These are phyloP conservation scores for Lymantria monacha DNA, from an alignment of 2,888 invertebrate genomes.

Conservation along the genomic window DNA sequence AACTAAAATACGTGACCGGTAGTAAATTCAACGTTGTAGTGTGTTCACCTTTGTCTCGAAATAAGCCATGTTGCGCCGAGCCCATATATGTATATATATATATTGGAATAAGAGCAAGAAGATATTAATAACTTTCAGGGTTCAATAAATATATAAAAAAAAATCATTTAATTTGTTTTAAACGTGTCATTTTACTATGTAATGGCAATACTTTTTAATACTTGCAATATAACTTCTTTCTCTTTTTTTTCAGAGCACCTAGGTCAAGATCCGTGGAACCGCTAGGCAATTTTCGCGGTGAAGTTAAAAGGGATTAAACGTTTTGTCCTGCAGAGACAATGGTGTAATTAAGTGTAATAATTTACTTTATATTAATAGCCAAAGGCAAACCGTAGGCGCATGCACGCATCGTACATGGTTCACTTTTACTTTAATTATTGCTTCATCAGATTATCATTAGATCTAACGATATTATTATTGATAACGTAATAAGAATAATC, in stretches of 20 bases:
- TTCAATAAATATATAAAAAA: too few species aligned
- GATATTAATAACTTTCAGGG: too few species aligned
- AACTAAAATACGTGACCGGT: too few species aligned
- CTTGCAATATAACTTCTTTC: too few species aligned
- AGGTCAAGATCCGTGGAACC: conserved; percentile 82
- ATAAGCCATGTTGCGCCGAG: too few species aligned
- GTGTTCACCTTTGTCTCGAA: too few species aligned
- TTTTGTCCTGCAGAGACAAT: conserved; percentile 56
- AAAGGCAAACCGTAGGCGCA: conserved; percentile 60
- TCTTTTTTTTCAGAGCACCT: conserved; percentile 71
- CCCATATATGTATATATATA: too few species aligned
- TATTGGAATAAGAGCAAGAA: too few species aligned
- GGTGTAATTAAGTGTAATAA: conserved; percentile 68
- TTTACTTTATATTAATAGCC: conserved; percentile 48
- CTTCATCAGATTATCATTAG: conserved; percentile 23
- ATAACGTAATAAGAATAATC: conserved; percentile 1
- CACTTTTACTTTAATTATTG: conserved; percentile 26
- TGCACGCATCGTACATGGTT: conserved; percentile 30
- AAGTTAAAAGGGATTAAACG: conserved; percentile 65
- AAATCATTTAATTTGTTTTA: too few species aligned
- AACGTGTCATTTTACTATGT: too few species aligned
- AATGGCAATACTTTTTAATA: too few species aligned
- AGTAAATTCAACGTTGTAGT: too few species aligned
- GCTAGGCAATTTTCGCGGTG: conserved; percentile 72
- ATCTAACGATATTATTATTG: conserved; percentile 12